These are phyloP conservation scores for Chrysina gloriosa DNA, from an alignment of 2,888 invertebrate genomes.

Conservation along the genomic window DNA sequence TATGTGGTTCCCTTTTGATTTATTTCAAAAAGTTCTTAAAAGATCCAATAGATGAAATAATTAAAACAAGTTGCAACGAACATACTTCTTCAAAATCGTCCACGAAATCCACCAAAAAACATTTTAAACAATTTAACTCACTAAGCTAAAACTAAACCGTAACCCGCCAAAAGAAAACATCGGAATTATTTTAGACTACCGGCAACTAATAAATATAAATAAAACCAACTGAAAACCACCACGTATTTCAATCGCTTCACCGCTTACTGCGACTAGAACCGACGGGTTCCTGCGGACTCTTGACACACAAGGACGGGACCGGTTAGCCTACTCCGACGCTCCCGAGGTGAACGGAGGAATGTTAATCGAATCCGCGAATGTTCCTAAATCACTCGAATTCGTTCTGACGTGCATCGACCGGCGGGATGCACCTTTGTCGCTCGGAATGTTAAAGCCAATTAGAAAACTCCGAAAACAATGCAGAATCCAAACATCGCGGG, in stretches of 20 bases:
- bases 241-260: not conserved
- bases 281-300: not conserved
- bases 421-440: conserved; percentile 50
- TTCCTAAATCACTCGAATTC: conserved; percentile 48
- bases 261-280: not conserved
- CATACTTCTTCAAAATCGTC: too few species aligned
- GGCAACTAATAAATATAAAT: not conserved
- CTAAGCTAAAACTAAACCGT: too few species aligned
- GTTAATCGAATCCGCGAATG: conserved; percentile 54
- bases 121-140: too few species aligned
- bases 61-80: too few species aligned
- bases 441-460: conserved; percentile 57
- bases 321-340: conserved; percentile 25
- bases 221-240: not conserved
- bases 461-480: conserved; percentile 48
- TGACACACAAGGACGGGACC: conserved; percentile 3
- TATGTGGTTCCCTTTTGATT: too few species aligned
- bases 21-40: too few species aligned
- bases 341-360: conserved; percentile 47
- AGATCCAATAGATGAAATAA: too few species aligned
- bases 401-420: not conserved
- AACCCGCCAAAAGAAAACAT: too few species aligned
- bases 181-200: not conserved
- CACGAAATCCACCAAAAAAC: too few species aligned
- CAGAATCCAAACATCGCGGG: too few species aligned